phyloP scores from a whole-genome alignment of 2,113 vertebrate species.

The Chiloscyllium plagiosum region DNA sequence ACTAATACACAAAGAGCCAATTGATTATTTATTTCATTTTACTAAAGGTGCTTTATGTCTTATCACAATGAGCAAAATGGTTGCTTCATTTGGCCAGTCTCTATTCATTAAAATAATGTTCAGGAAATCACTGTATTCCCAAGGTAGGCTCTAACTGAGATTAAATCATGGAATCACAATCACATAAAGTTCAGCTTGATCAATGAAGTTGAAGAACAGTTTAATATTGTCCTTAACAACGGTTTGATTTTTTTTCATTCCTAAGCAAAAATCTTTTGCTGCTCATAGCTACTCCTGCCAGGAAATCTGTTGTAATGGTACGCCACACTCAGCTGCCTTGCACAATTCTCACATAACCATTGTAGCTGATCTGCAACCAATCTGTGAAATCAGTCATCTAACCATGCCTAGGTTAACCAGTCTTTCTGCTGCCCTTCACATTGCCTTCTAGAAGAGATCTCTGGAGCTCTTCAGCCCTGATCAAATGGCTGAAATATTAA shows the following conservation, averaged over 20 bases:
- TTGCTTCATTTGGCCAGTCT: background rate
- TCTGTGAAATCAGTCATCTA: too few species aligned
- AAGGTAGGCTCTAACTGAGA: background rate
- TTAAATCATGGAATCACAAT: background rate
- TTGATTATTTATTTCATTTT: background rate
- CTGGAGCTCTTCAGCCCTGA: too few species aligned
- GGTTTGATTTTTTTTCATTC: background rate
- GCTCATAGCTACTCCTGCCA: too few species aligned
- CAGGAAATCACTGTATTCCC: background rate
- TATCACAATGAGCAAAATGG: background rate
- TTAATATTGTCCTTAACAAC: background rate
- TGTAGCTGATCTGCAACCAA: too few species aligned
- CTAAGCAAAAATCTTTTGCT: background rate
- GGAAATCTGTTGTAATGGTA: too few species aligned
- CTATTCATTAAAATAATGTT: background rate
- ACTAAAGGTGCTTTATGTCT: background rate
- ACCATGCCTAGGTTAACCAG: too few species aligned
- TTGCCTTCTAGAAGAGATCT: too few species aligned
- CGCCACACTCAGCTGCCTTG: too few species aligned
- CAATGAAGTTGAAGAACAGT: background rate
- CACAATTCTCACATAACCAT: too few species aligned
- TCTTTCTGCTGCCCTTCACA: too few species aligned
- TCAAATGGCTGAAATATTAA: too few species aligned
- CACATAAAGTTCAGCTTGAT: background rate
- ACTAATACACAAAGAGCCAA: background rate